phyloP scores from a whole-genome alignment of 2,797 vertebrate species.

The Avahi laniger region DNA sequence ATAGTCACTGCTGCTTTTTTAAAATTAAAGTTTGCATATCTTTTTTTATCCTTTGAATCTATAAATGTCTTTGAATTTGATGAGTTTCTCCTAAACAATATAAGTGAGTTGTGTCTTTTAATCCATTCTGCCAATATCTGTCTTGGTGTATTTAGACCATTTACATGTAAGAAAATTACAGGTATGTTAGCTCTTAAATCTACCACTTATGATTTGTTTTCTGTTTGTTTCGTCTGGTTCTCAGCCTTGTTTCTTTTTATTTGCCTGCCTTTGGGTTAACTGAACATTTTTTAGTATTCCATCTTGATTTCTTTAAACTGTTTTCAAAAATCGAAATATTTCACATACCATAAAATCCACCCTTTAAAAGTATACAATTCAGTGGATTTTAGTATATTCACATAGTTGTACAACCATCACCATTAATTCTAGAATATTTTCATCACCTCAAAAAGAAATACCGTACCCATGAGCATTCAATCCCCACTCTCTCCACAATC shows the following conservation, averaged over 20 bases:
- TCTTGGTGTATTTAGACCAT: not conserved
- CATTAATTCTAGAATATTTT: not conserved
- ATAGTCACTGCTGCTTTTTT: not conserved
- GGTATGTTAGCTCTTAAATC: not conserved
- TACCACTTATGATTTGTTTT: not conserved
- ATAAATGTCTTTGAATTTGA: not conserved
- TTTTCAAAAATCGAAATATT: not conserved
- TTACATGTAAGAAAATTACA: not conserved
- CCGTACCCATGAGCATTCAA: not conserved
- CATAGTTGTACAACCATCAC: not conserved
- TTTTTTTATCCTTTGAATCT: not conserved
- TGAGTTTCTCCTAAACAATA: not conserved
- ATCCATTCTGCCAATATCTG: not conserved
- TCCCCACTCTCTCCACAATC: too few relatives aligned
- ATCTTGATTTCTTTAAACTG: not conserved
- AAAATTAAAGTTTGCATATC: not conserved
- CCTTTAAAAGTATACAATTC: not conserved
- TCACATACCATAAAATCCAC: not conserved
- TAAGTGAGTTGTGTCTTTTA: not conserved
- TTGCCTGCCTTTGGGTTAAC: not conserved
- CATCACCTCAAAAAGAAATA: not conserved
- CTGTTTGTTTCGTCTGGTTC: not conserved
- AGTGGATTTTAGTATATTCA: not conserved
- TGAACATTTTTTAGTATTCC: not conserved
- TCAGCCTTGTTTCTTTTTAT: not conserved